These are phyloP conservation scores for Scomber scombrus DNA, from an alignment of 2,113 vertebrate species.

Conservation along the genomic window DNA sequence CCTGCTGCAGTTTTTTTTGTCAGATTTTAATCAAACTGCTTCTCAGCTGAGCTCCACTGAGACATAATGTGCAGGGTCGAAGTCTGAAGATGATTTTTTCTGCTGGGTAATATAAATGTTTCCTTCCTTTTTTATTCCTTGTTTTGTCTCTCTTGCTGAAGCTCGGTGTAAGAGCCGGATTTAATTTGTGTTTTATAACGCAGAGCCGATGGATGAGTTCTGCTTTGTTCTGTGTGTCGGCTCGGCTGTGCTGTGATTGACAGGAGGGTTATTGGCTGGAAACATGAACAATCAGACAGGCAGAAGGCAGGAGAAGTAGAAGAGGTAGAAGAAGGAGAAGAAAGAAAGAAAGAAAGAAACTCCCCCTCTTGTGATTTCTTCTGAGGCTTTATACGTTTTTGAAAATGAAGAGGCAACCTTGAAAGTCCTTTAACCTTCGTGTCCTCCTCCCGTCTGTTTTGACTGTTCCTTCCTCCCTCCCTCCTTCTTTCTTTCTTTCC, in stretches of 20 bases:
- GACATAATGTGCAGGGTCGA: not conserved
- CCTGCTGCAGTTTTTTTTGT: too few species aligned
- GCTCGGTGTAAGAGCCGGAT: not conserved
- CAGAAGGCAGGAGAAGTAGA: slow-evolving; percentile 13
- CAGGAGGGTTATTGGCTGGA: slow-evolving; percentile 47
- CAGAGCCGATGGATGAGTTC: not conserved
- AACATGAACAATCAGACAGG: slow-evolving; percentile 49
- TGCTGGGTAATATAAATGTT: not conserved
- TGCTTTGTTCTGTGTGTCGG: slow-evolving; percentile 9
- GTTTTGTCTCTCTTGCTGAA: not conserved
- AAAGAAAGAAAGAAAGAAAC: too few species aligned
- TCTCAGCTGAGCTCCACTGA: too few species aligned
- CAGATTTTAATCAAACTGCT: too few species aligned
- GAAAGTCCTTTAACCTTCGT: slow-evolving; percentile 23
- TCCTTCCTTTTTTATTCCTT: not conserved
- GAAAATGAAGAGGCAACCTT: slow-evolving; percentile 52
- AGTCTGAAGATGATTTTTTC: not conserved
- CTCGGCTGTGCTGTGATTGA: slow-evolving; percentile 39
- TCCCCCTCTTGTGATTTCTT: slow-evolving; percentile 22
- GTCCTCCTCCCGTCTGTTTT: too few species aligned
- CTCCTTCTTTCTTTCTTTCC: too few species aligned
- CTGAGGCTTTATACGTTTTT: slow-evolving; percentile 40
- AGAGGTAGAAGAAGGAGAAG: too few species aligned
- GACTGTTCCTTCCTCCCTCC: too few species aligned
- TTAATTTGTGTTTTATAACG: not conserved